These are phyloP conservation scores for Tetramorium simillimum DNA, from an alignment of 1,140 invertebrate species.

Conservation along the genomic window DNA sequence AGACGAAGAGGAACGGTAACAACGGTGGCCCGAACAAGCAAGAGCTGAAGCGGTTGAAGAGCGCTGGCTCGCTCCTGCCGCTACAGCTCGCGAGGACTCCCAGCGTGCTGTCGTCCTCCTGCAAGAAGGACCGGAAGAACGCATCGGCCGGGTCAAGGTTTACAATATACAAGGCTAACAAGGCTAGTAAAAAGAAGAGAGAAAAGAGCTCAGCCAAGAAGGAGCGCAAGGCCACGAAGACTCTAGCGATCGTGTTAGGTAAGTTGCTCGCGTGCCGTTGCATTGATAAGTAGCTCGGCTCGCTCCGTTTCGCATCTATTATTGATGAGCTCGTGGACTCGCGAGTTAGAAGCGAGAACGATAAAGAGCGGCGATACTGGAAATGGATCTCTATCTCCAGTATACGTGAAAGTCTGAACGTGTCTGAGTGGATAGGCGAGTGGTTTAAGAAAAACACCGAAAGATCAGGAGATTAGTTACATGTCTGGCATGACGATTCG, in stretches of 20 bases:
- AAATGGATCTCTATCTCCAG: neutral
- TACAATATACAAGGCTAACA: conserved; percentile 96
- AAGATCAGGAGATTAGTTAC: conserved; percentile 24
- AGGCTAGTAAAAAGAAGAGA: conserved; percentile 97
- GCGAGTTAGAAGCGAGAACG: neutral
- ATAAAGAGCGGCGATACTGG: neutral
- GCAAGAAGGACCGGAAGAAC: conserved; percentile 90
- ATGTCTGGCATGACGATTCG: neutral
- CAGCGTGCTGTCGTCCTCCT: conserved; percentile 76
- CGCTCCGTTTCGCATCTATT: neutral
- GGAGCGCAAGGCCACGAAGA: conserved; percentile 99
- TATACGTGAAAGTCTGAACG: neutral
- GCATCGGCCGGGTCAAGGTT: conserved; percentile 90
- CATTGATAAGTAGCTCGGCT: conserved; percentile 24
- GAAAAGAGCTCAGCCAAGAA: conserved; percentile 98
- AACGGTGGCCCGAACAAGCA: conserved; percentile 77
- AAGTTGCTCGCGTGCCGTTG: conserved; percentile 39
- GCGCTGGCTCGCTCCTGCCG: conserved; percentile 80
- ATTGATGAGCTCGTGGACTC: conserved; percentile 22
- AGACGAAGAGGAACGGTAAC: conserved; percentile 81
- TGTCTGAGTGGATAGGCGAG: neutral
- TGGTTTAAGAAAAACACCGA: conserved; percentile 9
- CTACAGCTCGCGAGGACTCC: conserved; percentile 79
- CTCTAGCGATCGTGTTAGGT: conserved; percentile 99
- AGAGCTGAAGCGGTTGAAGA: conserved; percentile 81